Base-by-base conservation (phyloP, 2,888 invertebrate genomes). In the Oasisia sp. region DNA sequence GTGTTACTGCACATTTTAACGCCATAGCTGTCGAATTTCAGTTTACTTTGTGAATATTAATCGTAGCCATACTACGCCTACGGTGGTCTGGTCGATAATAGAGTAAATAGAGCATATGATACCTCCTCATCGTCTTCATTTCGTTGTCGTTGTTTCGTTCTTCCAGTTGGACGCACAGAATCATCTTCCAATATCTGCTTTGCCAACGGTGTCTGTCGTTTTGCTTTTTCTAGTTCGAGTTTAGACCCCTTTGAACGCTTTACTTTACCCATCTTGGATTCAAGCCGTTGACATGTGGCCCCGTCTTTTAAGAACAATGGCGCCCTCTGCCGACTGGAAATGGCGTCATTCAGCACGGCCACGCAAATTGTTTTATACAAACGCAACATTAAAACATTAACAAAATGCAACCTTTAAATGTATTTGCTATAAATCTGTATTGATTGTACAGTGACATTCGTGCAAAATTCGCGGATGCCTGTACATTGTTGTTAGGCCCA, bases 51-150 rank as follows among this genome's bases (percentile, higher is more conserved):
- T 38, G 38, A 38, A 38, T 38, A 38, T 38, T 38, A 38, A 38
- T 38, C 38, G 38, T 38, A 38, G 38, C 4, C 38, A 38, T 38
- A 38, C 38, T 1, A 2, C 4, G 38, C 38, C 38, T 38, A 38
- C 38, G 38, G 38, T 38, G 1, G 38, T 38, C 27, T 74, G 27
- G 74, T 74, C 74, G 32, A 90, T 14, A 74, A 92, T 89, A 38
- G 19, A 9, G 19, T 19, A 58, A 32, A 92, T 96, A 96, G 38
- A 4, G 38, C 56, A 11, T 56, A 19, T 56, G 19, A 56, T 97
- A 98, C 98, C 97, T 98, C 97, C 95, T 98, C 97, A 92, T 98
- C 98, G 93, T 98, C 97, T 93, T 98, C 98, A 92, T 97, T 97
- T 45, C 98, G 97, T 89, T 97, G 96, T 93, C 98, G 97, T 8